phyloP scores from a whole-genome alignment of 2,888 invertebrate genomes.

The Pelosia muscerda region DNA sequence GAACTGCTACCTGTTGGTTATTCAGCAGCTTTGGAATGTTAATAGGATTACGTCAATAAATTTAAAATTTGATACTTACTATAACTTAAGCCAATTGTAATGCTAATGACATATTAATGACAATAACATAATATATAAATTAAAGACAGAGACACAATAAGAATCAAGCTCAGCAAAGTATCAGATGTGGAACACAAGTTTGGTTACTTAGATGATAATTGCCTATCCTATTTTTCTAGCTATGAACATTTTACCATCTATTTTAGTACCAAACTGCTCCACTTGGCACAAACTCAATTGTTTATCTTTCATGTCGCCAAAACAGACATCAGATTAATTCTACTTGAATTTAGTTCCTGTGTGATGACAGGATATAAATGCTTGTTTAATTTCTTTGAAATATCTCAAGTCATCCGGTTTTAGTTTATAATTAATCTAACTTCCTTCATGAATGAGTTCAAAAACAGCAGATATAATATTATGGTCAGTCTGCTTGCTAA shows the following conservation, averaged over 20 bases:
- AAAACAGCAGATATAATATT: not conserved
- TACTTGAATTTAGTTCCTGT: conserved; percentile 18
- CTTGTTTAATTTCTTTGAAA: conserved; percentile 14
- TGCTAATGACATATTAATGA: not conserved
- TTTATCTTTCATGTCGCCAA: conserved; percentile 45
- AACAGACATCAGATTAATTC: conserved; percentile 33
- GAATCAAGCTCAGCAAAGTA: not conserved
- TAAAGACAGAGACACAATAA: no score
- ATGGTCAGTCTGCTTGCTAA: not conserved
- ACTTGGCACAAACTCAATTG: conserved; percentile 48
- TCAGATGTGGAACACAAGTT: not conserved
- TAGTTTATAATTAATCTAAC: conserved; percentile 1
- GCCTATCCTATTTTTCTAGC: not conserved
- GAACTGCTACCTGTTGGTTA: no score
- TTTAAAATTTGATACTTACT: no score
- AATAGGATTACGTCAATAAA: no score
- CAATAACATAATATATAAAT: not conserved
- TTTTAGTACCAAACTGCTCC: conserved; percentile 35
- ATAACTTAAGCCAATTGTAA: no score
- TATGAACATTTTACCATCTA: conserved; percentile 26
- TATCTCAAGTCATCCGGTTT: conserved; percentile 13
- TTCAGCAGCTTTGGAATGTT: no score
- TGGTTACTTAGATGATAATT: not conserved
- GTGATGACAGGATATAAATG: conserved; percentile 20
- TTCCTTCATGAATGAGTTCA: conserved; percentile 8